A percentile compares a stretch with the other conserved stretches of the same genome.
Evolutionary conservation across 2,797 vertebrate genomes (phyloP).

Genomic region (Pipistrellus pygmaeus): DNA sequence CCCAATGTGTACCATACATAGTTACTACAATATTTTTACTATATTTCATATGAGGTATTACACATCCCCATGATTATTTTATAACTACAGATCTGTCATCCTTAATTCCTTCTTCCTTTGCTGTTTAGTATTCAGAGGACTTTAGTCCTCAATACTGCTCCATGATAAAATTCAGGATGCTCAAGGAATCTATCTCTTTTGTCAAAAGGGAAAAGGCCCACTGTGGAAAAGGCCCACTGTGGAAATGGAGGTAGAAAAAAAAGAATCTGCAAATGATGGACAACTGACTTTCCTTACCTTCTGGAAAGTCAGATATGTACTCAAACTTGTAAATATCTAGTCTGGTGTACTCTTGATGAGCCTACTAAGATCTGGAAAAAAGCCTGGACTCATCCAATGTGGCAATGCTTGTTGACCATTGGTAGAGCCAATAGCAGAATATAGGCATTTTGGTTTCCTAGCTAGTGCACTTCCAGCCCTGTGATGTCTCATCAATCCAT

Average conservation of each 20-base stretch:
- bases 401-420: background rate
- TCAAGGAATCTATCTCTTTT: background rate
- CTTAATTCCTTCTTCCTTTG: background rate
- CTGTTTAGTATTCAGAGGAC: background rate
- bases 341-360: background rate
- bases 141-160: background rate
- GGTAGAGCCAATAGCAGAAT: background rate
- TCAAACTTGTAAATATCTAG: background rate
- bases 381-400: background rate
- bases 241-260: background rate
- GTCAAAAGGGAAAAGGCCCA: background rate
- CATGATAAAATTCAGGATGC: background rate
- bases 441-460: constrained; percentile 31
- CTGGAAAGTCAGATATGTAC: background rate
- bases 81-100: background rate
- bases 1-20: background rate
- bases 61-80: background rate
- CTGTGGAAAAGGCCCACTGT: background rate
- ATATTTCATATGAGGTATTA: background rate
- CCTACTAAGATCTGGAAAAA: background rate
- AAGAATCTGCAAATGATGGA: background rate
- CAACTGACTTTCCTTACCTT: background rate
- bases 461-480: background rate
- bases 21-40: background rate
- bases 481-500: background rate